Percentiles rank a stretch among this genome's conserved stretches.
Evolutionary conservation across 2,797 vertebrate species (phyloP).

Genomic region (Nyctalus aviator): DNA sequence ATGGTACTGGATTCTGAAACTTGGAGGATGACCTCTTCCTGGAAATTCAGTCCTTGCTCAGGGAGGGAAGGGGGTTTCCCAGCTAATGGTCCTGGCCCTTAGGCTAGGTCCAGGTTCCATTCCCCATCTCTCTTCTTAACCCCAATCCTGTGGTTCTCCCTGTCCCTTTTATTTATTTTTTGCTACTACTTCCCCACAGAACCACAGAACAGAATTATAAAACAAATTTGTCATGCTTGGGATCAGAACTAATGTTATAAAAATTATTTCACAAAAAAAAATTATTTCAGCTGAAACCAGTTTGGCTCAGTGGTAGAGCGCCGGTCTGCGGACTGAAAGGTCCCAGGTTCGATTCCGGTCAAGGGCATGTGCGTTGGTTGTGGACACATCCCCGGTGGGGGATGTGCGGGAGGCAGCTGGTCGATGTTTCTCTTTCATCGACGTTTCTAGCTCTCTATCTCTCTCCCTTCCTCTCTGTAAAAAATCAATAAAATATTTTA

Average conservation of each 20-base stretch:
- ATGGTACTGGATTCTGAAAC: not conserved
- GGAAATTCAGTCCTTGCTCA: not conserved
- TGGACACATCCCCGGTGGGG: no score
- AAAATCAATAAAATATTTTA: no score
- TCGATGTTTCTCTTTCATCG: no score
- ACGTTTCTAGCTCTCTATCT: no score
- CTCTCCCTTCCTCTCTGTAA: no score
- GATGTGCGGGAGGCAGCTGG: no score
- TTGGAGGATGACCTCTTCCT: slow-evolving; percentile 20
- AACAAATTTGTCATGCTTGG: slow-evolving; percentile 39
- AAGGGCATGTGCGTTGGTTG: no score
- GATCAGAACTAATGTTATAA: slow-evolving; percentile 39
- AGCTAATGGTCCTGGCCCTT: not conserved
- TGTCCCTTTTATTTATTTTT: slow-evolving; percentile 40
- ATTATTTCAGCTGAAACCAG: no score
- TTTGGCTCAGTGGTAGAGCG: no score
- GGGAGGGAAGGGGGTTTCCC: not conserved
- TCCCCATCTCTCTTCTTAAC: not conserved
- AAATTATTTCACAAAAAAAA: not conserved
- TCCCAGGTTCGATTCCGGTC: no score
- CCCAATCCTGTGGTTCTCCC: not conserved
- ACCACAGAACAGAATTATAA: slow-evolving; percentile 45
- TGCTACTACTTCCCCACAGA: slow-evolving; percentile 15
- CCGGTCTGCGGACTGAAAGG: no score
- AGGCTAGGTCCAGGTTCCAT: not conserved